Evolutionary conservation across 1,140 invertebrate species (phyloP), one percentile per base, ranked within the genome.

Genomic region (Gonatopus flavifemur): DNA sequence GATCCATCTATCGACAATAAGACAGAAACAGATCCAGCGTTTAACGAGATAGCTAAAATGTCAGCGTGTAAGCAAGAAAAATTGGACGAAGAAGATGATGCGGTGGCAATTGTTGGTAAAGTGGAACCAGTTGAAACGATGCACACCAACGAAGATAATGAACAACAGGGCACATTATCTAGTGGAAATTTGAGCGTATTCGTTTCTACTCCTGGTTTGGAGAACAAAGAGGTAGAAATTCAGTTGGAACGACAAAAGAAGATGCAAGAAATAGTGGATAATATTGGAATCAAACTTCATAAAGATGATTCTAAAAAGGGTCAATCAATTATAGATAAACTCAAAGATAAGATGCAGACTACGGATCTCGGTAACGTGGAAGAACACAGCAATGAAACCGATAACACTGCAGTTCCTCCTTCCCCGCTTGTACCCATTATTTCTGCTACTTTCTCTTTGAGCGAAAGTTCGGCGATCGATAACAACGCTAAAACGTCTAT

Each of bases 131-230:
- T 38, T 9, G 40, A 28, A 1, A 8, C 32, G 16, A 16, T 30
- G 3, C 41, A 18, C n/a, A 35, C 46, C 1, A 33, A 33, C 10
- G 16, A 33, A 12, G 16, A 4, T 33, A 12, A 33, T 6, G 30
- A 25, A 16, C 16, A 20, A 13, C 37, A 33, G n/a, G 39, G 20
- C n/a, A 36, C 46, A 59, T n/a, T n/a, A n/a, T n/a, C n/a, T n/a
- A n/a, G n/a, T 12, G 57, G 60, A 33, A 76, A 78, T 52, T 42
- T 77, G 1, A 76, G 66, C 35, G 74, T 61, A 0, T 78, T 78
- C 32, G 77, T 78, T 22, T 76, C 71, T 45, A 66, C 75, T 2
- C 66, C 67, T 1, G 75, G 76, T 21, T 36, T 77, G n/a, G 76
- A 70, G 19, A 66, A 75, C 16, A 74, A 70, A 13, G 72, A 77